These are phyloP conservation scores for Bambusicola thoracicus DNA, from an alignment of 2,113 vertebrate species.

Conservation along the genomic window DNA sequence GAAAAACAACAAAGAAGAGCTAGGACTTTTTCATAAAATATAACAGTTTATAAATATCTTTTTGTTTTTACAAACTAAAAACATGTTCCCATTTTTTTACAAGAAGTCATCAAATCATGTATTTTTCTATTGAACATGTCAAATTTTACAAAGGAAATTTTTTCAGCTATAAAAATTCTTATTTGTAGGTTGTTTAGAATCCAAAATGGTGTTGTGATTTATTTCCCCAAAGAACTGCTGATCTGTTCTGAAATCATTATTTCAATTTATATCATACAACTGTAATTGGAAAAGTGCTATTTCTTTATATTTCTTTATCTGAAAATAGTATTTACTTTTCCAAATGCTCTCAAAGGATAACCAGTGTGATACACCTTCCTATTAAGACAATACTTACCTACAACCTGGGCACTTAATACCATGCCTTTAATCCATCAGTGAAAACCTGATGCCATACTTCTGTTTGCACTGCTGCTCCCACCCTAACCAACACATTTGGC, in stretches of 20 bases:
- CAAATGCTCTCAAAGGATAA: neutral
- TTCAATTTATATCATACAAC: neutral
- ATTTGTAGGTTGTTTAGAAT: neutral
- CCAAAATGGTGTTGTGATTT: neutral
- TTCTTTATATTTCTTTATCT: neutral
- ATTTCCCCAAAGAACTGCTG: neutral
- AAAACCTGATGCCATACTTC: slow-evolving; percentile 10
- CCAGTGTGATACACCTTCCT: neutral
- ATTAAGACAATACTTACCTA: neutral
- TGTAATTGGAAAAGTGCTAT: neutral
- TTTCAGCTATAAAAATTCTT: neutral
- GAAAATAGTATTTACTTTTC: neutral
- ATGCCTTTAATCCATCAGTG: neutral
- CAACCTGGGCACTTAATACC: neutral
- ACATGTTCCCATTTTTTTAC: neutral
- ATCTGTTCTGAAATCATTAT: neutral
- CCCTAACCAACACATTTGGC: neutral
- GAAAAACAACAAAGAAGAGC: neutral
- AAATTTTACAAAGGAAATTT: neutral
- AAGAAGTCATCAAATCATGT: neutral
- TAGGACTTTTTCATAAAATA: neutral
- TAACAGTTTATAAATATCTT: neutral
- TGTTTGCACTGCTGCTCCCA: neutral
- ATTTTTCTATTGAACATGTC: neutral
- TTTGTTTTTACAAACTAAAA: neutral